Conservation (phyloP, 2,797 vertebrate species). For the Acipenser ruthenus region DNA sequence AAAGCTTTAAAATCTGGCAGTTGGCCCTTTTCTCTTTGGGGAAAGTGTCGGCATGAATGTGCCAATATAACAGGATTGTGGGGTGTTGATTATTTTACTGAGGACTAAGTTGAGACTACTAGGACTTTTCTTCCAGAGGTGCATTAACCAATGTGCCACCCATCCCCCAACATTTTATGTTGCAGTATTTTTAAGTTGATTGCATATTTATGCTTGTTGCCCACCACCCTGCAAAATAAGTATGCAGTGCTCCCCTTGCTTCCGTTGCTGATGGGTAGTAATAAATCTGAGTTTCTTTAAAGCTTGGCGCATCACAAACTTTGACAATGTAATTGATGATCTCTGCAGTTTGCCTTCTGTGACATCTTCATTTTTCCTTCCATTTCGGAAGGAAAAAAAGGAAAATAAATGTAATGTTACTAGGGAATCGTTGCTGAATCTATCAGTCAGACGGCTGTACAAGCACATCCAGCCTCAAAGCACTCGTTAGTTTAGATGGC, state of each 20-base stretch:
- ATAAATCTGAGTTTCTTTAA: conserved; percentile 32
- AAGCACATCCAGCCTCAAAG: conserved; percentile 25
- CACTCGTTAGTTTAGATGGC: conserved; percentile 22
- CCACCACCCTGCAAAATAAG: conserved; percentile 30
- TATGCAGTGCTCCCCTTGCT: conserved; percentile 25
- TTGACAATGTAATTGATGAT: conserved; percentile 53
- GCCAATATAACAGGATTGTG: too few relatives aligned
- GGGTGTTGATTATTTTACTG: conserved; percentile 22
- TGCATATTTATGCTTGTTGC: conserved; percentile 38
- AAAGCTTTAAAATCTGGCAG: too few relatives aligned
- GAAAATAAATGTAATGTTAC: conserved; percentile 5
- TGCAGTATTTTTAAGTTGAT: conserved; percentile 36
- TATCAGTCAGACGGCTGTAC: conserved; percentile 8
- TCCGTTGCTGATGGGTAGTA: conserved; percentile 21
- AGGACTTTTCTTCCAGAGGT: conserved; percentile 21
- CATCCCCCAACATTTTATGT: conserved; percentile 32
- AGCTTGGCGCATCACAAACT: conserved; percentile 16
- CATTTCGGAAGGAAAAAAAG: conserved; percentile 36
- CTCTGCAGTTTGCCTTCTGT: conserved; percentile 47
- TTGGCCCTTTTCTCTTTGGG: too few relatives aligned
- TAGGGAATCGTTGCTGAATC: conserved; percentile 33
- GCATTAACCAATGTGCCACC: conserved; percentile 28
- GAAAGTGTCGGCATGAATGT: too few relatives aligned
- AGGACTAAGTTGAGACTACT: conserved; percentile 17
- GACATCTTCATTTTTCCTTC: conserved; percentile 56